Evolutionary conservation across 2,888 invertebrate genomes (phyloP).

Genomic region (Heliconius cydno): DNA sequence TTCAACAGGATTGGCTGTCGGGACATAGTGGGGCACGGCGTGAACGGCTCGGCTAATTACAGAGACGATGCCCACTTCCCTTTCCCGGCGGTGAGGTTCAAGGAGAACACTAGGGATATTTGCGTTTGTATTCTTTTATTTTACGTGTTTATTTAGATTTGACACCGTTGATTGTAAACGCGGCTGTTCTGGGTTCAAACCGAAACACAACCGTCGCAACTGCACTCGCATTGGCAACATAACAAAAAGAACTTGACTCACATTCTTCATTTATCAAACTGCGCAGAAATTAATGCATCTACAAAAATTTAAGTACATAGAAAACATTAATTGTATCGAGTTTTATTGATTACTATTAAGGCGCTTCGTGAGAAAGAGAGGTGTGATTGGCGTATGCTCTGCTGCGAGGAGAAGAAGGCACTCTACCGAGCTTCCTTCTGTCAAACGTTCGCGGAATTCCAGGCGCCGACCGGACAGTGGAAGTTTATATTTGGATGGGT

Average conservation of each 20-base stretch:
- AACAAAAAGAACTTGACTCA: too few species aligned
- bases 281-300: too few species aligned
- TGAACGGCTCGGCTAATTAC: conserved; percentile 84
- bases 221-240: too few species aligned
- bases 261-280: too few species aligned
- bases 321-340: not conserved
- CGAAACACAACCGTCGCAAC: not conserved
- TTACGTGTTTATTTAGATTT: not conserved
- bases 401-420: conserved; percentile 95
- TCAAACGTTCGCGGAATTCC: conserved; percentile 95
- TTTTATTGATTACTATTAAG: conserved; percentile 53
- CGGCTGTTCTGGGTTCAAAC: too few species aligned
- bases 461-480: conserved; percentile 93
- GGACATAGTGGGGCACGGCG: conserved; percentile 86
- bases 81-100: conserved; percentile 85
- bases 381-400: conserved; percentile 95
- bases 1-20: conserved; percentile 82
- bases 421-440: conserved; percentile 97
- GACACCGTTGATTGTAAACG: not conserved
- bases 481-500: conserved; percentile 86
- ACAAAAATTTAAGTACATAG: too few species aligned
- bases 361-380: conserved; percentile 95
- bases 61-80: conserved; percentile 84
- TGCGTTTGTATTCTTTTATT: conserved; percentile 64
- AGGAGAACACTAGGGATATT: conserved; percentile 84